Percentiles rank a stretch among this genome's conserved stretches.
phyloP scores from a whole-genome alignment of 2,113 vertebrate species.

The Calypte anna region DNA sequence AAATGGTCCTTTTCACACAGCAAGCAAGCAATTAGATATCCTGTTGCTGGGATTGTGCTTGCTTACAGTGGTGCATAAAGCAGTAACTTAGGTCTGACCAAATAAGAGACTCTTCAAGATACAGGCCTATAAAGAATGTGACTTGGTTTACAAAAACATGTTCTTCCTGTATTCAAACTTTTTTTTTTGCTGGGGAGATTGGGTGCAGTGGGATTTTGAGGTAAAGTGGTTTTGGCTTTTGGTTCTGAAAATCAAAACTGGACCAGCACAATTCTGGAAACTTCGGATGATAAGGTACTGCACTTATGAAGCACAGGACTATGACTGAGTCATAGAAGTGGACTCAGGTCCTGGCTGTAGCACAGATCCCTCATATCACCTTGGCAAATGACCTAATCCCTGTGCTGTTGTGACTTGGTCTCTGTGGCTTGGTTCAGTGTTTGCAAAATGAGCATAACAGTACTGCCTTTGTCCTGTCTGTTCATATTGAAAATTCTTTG shows the following conservation, averaged over 20 bases:
- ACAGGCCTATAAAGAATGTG: neutral
- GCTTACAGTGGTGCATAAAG: neutral
- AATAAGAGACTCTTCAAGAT: neutral
- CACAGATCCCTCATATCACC: conserved; percentile 18
- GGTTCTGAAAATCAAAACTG: neutral
- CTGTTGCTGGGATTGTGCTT: neutral
- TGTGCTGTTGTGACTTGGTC: neutral
- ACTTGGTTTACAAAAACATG: neutral
- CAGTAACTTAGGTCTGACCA: neutral
- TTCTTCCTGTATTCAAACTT: neutral
- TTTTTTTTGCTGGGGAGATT: neutral
- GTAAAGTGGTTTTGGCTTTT: neutral
- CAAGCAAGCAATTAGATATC: neutral
- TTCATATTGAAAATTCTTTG: conserved; percentile 53
- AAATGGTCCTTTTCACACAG: neutral
- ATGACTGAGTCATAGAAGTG: neutral
- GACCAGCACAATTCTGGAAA: neutral
- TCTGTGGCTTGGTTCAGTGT: neutral
- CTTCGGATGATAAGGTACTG: neutral
- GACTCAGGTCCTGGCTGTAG: neutral
- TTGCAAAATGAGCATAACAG: conserved; percentile 49
- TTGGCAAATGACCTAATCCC: conserved; percentile 25
- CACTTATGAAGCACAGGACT: neutral
- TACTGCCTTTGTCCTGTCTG: conserved; percentile 54
- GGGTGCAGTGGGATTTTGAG: neutral